These are phyloP conservation scores for Eustalomyia histrio DNA, from an alignment of 2,888 invertebrate genomes.

Conservation along the genomic window DNA sequence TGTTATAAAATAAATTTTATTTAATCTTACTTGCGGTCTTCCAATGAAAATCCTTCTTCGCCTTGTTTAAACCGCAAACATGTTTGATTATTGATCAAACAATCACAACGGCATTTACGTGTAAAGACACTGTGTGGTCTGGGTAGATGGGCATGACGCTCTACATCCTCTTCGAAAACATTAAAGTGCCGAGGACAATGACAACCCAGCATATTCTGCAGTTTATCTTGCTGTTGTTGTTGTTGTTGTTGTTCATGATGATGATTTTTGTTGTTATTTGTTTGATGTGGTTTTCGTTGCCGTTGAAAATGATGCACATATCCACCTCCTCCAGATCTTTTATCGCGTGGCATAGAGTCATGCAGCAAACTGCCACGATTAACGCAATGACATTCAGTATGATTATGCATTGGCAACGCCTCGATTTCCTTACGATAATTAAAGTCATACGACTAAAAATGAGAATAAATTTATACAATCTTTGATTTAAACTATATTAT, in stretches of 20 bases:
- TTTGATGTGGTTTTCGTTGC: conserved; percentile 38
- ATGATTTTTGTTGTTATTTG: neutral
- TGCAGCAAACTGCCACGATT: conserved; percentile 65
- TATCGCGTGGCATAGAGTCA: conserved; percentile 60
- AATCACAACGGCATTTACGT: conserved; percentile 83
- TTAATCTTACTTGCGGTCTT: conserved; percentile 82
- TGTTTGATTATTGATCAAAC: conserved; percentile 81
- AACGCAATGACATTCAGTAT: conserved; percentile 77
- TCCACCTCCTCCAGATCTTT: conserved; percentile 53
- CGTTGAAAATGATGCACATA: conserved; percentile 50
- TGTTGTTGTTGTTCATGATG: conserved; percentile 27
- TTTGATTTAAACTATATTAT: neutral
- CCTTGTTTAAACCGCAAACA: conserved; percentile 84
- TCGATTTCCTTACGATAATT: conserved; percentile 65
- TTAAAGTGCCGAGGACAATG: conserved; percentile 78
- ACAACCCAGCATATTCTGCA: conserved; percentile 56
- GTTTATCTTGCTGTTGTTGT: conserved; percentile 33
- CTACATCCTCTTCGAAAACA: conserved; percentile 74
- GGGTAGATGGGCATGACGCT: conserved; percentile 55
- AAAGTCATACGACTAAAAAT: conserved; percentile 62
- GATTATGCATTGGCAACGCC: conserved; percentile 72
- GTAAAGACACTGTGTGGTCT: conserved; percentile 56
- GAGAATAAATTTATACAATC: neutral
- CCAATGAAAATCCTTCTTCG: conserved; percentile 83
- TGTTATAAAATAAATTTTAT: conserved; percentile 12